These are phyloP conservation scores for Todus mexicanus DNA, from an alignment of 2,797 vertebrate genomes.

Conservation along the genomic window DNA sequence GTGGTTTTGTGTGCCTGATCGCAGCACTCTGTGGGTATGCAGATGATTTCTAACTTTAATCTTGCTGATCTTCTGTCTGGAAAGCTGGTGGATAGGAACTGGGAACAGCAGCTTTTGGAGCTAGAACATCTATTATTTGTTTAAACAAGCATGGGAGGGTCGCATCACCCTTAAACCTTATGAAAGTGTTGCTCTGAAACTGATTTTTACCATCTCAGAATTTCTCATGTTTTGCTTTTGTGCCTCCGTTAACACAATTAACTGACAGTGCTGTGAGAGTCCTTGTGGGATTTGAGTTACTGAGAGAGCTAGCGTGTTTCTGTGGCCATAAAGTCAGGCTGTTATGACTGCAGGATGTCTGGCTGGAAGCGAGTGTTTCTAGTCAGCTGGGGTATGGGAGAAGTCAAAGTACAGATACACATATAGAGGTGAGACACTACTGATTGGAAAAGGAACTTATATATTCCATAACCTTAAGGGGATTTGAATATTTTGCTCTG, in stretches of 20 bases:
- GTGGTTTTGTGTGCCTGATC: neutral
- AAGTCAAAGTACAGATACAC: neutral
- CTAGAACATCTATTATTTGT: neutral
- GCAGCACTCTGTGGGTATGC: neutral
- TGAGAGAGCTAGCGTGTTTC: neutral
- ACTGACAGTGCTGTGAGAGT: neutral
- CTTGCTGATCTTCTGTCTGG: neutral
- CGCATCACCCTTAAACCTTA: neutral
- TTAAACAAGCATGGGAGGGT: neutral
- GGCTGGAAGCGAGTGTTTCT: neutral
- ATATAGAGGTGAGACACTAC: neutral
- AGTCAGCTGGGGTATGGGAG: neutral
- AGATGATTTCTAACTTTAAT: neutral
- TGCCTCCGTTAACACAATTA: neutral
- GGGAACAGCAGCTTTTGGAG: neutral
- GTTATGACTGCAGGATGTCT: neutral
- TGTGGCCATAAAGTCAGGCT: neutral
- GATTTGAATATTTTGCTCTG: neutral
- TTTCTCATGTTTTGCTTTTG: neutral
- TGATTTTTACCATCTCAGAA: neutral
- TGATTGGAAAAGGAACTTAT: neutral
- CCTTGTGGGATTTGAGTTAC: neutral
- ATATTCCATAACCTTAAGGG: neutral
- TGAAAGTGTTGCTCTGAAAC: neutral
- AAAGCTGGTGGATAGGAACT: neutral